These are phyloP conservation scores for Tortricodes alternella DNA, from an alignment of 2,888 invertebrate genomes.

Conservation along the genomic window DNA sequence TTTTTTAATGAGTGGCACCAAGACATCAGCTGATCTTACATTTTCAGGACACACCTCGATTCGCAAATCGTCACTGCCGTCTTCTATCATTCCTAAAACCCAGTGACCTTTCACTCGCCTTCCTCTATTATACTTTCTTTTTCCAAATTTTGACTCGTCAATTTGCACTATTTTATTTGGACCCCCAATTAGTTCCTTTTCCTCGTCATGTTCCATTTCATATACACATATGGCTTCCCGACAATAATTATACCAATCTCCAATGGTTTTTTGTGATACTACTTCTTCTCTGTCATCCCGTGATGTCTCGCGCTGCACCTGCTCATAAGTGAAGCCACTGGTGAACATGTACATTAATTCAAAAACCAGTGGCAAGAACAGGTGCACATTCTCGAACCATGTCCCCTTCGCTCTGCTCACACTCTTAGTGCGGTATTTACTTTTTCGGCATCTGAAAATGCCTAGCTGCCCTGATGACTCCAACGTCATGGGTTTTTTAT, in stretches of 20 bases:
- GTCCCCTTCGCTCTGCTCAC: neutral
- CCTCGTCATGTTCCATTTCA: neutral
- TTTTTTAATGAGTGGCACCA: conserved; percentile 39
- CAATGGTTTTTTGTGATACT: neutral
- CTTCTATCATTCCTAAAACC: neutral
- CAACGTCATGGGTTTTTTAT: no score
- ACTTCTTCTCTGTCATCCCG: neutral
- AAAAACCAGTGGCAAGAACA: neutral
- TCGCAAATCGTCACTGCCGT: neutral
- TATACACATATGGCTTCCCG: neutral
- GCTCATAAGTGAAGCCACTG: neutral
- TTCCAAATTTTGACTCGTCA: no score
- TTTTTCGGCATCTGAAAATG: neutral
- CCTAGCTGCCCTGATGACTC: neutral
- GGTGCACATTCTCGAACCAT: neutral
- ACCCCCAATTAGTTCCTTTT: neutral
- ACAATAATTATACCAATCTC: neutral
- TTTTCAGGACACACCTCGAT: no score
- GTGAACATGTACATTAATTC: neutral
- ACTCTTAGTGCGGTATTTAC: neutral
- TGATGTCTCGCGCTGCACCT: neutral
- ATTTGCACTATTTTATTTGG: neutral
- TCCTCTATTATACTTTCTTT: no score
- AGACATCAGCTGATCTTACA: no score
- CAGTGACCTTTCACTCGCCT: neutral